Percentiles rank a stretch among this genome's conserved stretches.
These are phyloP conservation scores for Paelopatides confundens DNA, from an alignment of 53 echinoderm and acorn worm species.

Conservation along the genomic window DNA sequence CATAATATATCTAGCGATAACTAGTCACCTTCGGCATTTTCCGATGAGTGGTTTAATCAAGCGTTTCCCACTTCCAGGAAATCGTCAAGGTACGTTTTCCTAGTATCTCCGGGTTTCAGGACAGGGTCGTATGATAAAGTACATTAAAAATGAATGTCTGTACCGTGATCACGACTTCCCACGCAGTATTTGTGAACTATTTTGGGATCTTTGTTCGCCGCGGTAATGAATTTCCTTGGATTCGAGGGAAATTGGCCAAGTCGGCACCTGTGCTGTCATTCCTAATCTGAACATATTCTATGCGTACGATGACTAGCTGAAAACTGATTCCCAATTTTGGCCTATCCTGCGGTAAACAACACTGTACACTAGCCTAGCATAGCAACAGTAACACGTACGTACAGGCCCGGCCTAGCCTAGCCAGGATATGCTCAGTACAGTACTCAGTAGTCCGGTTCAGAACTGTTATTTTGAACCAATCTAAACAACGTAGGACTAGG, in stretches of 20 bases:
- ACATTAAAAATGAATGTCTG: background rate
- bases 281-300: background rate
- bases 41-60: background rate
- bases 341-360: background rate
- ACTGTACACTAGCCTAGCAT: no score
- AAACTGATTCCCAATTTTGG: background rate
- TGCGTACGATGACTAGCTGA: background rate
- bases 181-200: background rate
- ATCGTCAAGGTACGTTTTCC: background rate
- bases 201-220: background rate
- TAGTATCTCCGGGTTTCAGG: constrained; percentile 3
- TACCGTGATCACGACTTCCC: background rate
- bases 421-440: no score
- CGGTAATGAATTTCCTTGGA: background rate
- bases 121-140: background rate
- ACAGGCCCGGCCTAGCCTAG: no score
- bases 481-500: no score
- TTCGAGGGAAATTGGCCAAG: background rate
- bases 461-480: no score
- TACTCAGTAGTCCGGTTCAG: no score
- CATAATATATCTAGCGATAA: background rate
- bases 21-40: background rate
- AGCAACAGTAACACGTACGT: no score
- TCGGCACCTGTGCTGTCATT: background rate
- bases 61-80: background rate